phyloP scores from a whole-genome alignment of 2,113 vertebrate species.

The Vicugna pacos region DNA sequence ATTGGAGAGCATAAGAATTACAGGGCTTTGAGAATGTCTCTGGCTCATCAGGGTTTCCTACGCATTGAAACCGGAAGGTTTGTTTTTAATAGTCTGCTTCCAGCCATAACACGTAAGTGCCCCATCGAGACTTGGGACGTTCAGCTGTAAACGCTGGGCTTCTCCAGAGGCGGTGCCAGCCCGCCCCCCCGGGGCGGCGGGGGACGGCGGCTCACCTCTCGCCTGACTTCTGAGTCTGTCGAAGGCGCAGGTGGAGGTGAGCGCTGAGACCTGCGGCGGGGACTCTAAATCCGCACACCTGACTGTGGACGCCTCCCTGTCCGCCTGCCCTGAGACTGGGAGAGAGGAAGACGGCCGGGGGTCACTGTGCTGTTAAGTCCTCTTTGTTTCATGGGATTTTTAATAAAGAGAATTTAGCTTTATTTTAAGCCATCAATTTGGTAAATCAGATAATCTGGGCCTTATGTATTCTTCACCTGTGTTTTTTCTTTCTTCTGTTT shows the following conservation, averaged over 20 bases:
- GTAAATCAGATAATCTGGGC: background rate
- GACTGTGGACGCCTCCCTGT: background rate
- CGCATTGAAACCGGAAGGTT: background rate
- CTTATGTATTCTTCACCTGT: background rate
- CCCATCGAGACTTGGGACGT: accelerated
- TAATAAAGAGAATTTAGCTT: background rate
- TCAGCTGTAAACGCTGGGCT: background rate
- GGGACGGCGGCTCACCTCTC: background rate
- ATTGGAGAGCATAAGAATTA: background rate
- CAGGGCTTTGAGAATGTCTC: background rate
- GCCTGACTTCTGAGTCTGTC: background rate
- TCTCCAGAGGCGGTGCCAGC: background rate
- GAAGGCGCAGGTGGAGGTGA: background rate
- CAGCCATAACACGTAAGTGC: background rate
- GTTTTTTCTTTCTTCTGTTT: background rate
- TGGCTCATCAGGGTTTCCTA: background rate
- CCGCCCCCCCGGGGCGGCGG: background rate
- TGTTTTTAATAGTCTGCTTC: background rate
- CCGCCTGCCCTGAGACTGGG: background rate
- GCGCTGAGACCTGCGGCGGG: background rate
- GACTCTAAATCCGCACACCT: background rate
- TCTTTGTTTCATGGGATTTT: background rate
- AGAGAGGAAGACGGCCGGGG: background rate
- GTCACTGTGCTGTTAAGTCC: background rate
- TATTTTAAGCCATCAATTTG: background rate